These are phyloP conservation scores for Eubasilissa splendida DNA, from an alignment of 2,888 invertebrate genomes.

Conservation along the genomic window DNA sequence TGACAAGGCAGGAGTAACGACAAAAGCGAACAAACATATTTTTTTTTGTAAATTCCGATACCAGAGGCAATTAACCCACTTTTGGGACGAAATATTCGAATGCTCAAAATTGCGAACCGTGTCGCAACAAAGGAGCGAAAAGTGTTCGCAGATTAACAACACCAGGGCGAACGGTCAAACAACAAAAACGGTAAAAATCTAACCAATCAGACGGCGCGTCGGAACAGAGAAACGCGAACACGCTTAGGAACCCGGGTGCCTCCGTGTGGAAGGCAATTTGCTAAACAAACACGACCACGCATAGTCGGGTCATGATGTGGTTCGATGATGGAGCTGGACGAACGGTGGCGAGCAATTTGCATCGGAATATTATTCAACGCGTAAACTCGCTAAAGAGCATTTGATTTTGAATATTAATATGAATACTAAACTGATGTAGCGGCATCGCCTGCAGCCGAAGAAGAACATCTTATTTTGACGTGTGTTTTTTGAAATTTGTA, in stretches of 20 bases:
- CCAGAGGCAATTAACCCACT: conserved; percentile 18
- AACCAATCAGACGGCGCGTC: background rate
- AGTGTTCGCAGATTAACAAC: background rate
- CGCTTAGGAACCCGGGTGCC: conserved; percentile 4
- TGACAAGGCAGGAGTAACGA: conserved; percentile 8
- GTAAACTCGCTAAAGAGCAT: too few species aligned
- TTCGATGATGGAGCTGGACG: background rate
- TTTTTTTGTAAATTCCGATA: background rate
- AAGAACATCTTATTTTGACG: too few species aligned
- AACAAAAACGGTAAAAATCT: conserved; percentile 22
- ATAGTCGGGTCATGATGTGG: background rate
- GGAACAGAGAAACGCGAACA: conserved; percentile 2
- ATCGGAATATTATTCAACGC: background rate
- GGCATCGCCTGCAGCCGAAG: too few species aligned
- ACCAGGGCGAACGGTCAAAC: conserved; percentile 15
- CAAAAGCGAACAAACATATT: background rate
- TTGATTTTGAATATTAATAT: too few species aligned
- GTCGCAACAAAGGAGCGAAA: conserved; percentile 31
- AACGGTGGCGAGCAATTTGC: background rate
- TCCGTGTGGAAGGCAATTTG: conserved; percentile 23
- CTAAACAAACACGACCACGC: conserved; percentile 30
- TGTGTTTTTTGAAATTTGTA: too few species aligned
- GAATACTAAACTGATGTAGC: too few species aligned
- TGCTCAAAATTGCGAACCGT: conserved; percentile 3
- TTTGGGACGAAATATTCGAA: conserved; percentile 27